A percentile compares a stretch with the other conserved stretches of the same genome.
These are phyloP conservation scores for Ethmia dodecea DNA, from an alignment of 2,888 invertebrate species.

Conservation along the genomic window DNA sequence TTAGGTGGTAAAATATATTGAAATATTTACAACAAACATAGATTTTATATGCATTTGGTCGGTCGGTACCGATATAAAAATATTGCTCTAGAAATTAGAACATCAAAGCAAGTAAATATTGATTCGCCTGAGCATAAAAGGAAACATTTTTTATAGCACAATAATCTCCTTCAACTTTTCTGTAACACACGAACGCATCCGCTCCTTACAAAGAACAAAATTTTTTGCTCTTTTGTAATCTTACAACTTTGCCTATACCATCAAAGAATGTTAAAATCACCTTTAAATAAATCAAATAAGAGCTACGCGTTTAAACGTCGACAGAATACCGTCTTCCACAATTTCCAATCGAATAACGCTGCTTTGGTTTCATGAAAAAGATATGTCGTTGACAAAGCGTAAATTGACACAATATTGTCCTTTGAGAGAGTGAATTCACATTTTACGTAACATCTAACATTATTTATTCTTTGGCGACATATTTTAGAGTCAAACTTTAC, in stretches of 20 bases:
- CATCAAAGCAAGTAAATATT: neutral
- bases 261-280: conserved; percentile 20
- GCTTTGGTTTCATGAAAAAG: conserved; percentile 34
- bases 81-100: neutral
- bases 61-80: no score
- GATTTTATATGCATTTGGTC: no score
- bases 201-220: conserved; percentile 28
- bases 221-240: conserved; percentile 29
- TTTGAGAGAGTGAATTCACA: conserved; percentile 35
- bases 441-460: no score
- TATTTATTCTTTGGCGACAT: no score
- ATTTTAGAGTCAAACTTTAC: conserved; percentile 27
- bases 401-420: conserved; percentile 57
- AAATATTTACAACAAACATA: no score
- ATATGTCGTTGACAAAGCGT: conserved; percentile 45
- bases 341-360: conserved; percentile 46
- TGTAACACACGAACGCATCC: conserved; percentile 31
- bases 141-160: neutral
- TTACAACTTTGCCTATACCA: conserved; percentile 18
- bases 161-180: conserved; percentile 14
- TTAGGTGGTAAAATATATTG: no score
- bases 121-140: neutral
- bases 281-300: conserved; percentile 22
- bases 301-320: conserved; percentile 21
- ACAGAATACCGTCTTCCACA: conserved; percentile 14